A percentile compares a stretch with the other conserved stretches of the same genome.
phyloP scores from a whole-genome alignment of 2,113 vertebrate species.

The Perognathus longimembris region DNA sequence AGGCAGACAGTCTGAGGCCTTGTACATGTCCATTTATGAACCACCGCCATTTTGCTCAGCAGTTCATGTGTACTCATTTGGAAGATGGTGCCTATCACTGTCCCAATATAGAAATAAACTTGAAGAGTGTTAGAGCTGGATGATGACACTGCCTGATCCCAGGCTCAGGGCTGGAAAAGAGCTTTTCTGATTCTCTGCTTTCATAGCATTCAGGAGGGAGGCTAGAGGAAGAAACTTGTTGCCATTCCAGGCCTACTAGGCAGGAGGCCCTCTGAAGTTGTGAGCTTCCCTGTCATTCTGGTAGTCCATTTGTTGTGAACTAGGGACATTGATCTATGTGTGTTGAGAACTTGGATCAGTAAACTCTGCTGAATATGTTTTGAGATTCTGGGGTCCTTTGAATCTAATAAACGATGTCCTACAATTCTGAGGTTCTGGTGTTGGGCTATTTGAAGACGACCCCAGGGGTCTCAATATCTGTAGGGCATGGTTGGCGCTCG shows the following conservation, averaged over 20 bases:
- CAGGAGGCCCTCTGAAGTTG: background rate
- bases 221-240: background rate
- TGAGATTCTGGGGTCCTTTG: conserved; percentile 21
- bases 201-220: background rate
- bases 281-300: background rate
- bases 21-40: background rate
- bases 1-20: background rate
- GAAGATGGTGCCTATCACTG: background rate
- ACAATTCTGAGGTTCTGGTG: background rate
- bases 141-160: background rate
- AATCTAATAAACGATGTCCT: conserved; percentile 55
- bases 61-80: conserved; percentile 25
- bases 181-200: conserved; percentile 5
- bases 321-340: background rate
- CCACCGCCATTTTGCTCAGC: conserved; percentile 8
- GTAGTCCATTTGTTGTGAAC: conserved; percentile 2
- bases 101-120: background rate
- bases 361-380: background rate
- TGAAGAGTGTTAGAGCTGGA: background rate
- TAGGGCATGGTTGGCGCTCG: background rate
- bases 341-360: background rate
- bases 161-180: background rate
- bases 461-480: background rate
- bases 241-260: background rate
- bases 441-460: conserved; percentile 32